Evolutionary conservation across 2,797 vertebrate species (phyloP).

Genomic region (Nannoperca obscura): DNA sequence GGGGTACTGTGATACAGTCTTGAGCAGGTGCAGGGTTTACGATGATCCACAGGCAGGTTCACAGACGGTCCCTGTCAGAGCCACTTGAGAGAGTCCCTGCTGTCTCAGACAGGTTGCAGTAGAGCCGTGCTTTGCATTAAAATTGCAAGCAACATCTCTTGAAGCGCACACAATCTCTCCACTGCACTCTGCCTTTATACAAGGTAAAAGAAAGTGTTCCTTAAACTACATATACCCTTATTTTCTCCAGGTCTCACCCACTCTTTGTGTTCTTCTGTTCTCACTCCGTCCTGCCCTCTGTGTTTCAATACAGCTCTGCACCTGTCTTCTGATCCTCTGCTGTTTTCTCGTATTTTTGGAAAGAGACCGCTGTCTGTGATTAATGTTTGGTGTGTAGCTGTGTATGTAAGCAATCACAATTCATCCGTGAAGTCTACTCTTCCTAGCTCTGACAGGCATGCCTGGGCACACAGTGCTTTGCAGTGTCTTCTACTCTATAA

Average conservation of each 20-base stretch:
- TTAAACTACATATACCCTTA: conserved; percentile 43
- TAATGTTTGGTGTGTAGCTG: conserved; percentile 80
- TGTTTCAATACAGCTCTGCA: conserved; percentile 49
- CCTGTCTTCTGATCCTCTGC: conserved; percentile 47
- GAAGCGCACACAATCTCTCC: conserved; percentile 42
- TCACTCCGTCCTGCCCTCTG: conserved; percentile 37
- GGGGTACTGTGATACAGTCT: conserved; percentile 51
- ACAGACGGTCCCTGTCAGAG: conserved; percentile 75
- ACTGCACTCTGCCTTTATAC: conserved; percentile 36
- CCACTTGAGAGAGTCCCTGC: conserved; percentile 75
- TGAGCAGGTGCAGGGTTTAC: conserved; percentile 77
- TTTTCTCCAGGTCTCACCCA: conserved; percentile 27
- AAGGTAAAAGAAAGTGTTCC: conserved; percentile 49
- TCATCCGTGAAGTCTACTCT: conserved; percentile 74
- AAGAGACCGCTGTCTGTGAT: conserved; percentile 73
- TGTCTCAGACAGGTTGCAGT: conserved; percentile 76
- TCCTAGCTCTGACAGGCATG: conserved; percentile 73
- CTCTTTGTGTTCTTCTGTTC: conserved; percentile 22
- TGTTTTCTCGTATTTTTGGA: conserved; percentile 50
- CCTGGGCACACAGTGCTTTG: conserved; percentile 64
- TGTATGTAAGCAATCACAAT: conserved; percentile 82
- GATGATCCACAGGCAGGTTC: conserved; percentile 73
- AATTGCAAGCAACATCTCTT: conserved; percentile 71
- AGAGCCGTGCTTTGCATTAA: conserved; percentile 78
- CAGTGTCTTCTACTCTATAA: conserved; percentile 74